Evolutionary conservation across 2,797 vertebrate genomes (phyloP), one percentile per base, ranked within the genome.

Genomic region (Phoebastria nigripes): DNA sequence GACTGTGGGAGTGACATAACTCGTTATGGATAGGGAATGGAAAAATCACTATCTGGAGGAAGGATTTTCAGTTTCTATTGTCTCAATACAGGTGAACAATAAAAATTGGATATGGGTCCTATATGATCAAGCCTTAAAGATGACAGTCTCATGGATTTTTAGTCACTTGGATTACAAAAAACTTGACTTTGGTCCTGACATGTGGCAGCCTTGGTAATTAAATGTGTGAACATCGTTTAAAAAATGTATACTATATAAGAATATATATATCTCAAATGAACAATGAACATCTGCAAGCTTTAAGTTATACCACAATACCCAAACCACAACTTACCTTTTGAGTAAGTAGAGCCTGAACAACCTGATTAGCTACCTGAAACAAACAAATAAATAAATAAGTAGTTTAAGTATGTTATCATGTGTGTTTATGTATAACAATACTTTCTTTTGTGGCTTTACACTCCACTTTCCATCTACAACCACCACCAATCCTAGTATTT

Each of bases 321-420:
- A 80, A 92, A 86, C 16, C 63, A 62, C 67, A 58, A 94, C 98
- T 94, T 97, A 99, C 99, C 99, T 99, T 99, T 96, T 99, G 99
- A 94, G 99, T 99, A 87, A 99, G 99, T 24, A 99, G 98, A 39
- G 99, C 99, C 96, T 99, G 99, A 83, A 99, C 99, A 26, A 99
- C 99, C 92, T 99, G 99, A 98, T 99, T 99, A 95, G 99, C 99
- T 74, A 99, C 99, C 99, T 99, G 90, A 69, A 97, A 98, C 65
- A 96, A 94, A 97, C 35, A 94, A 80, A 90, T 20, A 82, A 58
- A 37, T 37, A 37, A 37, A 37, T 37, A 37, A 62, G 42, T 2
- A 67, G 28, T 10, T 65, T 18, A 85, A 76, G 29, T 81, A 52
- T 37, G 47, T 55, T 76, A 59, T 41, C 39, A 17, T 35, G 26